phyloP scores from a whole-genome alignment of 2,888 invertebrate genomes.

The Liodrosophila aerea region DNA sequence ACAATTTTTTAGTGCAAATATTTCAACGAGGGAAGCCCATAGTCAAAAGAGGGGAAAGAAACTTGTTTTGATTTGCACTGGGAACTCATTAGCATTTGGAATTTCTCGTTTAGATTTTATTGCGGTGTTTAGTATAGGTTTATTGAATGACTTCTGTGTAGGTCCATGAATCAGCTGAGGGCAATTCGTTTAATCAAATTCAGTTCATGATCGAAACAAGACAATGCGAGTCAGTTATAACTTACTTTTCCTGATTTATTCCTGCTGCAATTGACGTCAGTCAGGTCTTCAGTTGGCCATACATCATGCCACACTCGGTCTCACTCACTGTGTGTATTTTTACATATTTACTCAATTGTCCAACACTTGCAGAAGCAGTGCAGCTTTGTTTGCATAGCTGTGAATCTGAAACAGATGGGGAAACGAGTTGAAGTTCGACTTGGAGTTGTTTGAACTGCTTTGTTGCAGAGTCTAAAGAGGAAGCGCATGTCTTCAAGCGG shows the following conservation, averaged over 20 bases:
- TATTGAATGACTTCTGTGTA: constrained; percentile 36
- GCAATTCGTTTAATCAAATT: constrained; percentile 17
- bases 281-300: constrained; percentile 17
- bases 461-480: constrained; percentile 57
- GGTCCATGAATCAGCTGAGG: constrained; percentile 49
- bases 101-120: constrained; percentile 26
- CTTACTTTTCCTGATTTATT: constrained; percentile 25
- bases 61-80: constrained; percentile 45
- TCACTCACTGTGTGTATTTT: constrained; percentile 24
- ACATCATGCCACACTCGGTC: background rate
- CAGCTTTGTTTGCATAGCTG: constrained; percentile 72
- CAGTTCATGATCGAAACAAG: constrained; percentile 23
- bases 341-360: constrained; percentile 52
- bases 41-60: constrained; percentile 8
- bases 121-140: constrained; percentile 3
- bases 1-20: constrained; percentile 43
- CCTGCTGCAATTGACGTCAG: constrained; percentile 63
- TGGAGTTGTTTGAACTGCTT: constrained; percentile 40
- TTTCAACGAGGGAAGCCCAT: constrained; percentile 53
- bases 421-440: background rate
- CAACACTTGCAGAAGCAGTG: constrained; percentile 60
- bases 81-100: constrained; percentile 64
- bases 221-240: constrained; percentile 22
- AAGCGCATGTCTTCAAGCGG: constrained; percentile 71
- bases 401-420: constrained; percentile 36